Evolutionary conservation across 2,113 vertebrate species (phyloP).

Genomic region (Procavia capensis): DNA sequence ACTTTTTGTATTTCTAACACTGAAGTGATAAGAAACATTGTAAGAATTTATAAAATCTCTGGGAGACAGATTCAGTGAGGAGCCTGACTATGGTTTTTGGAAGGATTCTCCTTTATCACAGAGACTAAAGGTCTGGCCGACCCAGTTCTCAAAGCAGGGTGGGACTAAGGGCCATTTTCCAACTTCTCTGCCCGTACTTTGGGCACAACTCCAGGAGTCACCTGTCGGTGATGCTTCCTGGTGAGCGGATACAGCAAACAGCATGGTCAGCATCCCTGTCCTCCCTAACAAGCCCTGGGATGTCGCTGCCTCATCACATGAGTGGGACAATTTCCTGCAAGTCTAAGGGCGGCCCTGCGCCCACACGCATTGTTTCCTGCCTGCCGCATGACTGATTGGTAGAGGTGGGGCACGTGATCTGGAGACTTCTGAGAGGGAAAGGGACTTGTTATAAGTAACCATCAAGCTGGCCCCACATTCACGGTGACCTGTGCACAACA

Average conservation of each 20-base stretch:
- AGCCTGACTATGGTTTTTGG: rapidly evolving
- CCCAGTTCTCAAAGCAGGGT: not conserved
- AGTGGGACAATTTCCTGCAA: rapidly evolving
- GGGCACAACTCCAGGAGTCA: rapidly evolving
- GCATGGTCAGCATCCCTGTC: rapidly evolving
- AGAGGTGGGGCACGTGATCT: not conserved
- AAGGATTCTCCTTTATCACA: rapidly evolving
- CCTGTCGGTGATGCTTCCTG: no score
- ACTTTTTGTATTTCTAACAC: not conserved
- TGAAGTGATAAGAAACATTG: not conserved
- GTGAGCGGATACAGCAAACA: rapidly evolving
- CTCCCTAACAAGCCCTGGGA: rapidly evolving
- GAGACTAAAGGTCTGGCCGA: rapidly evolving
- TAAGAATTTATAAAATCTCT: not conserved
- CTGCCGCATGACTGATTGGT: rapidly evolving
- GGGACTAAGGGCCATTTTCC: not conserved
- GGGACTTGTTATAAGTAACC: not conserved
- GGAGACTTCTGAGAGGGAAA: not conserved
- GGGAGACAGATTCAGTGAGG: not conserved
- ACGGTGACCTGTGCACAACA: not conserved
- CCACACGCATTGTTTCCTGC: no score
- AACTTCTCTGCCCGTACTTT: not conserved
- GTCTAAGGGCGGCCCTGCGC: not conserved
- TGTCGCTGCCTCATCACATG: rapidly evolving
- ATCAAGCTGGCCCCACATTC: not conserved